A percentile compares a stretch with the other conserved stretches of the same genome.
Evolutionary conservation across 2,113 vertebrate genomes (phyloP).

Genomic region (Ailuropoda melanoleuca): DNA sequence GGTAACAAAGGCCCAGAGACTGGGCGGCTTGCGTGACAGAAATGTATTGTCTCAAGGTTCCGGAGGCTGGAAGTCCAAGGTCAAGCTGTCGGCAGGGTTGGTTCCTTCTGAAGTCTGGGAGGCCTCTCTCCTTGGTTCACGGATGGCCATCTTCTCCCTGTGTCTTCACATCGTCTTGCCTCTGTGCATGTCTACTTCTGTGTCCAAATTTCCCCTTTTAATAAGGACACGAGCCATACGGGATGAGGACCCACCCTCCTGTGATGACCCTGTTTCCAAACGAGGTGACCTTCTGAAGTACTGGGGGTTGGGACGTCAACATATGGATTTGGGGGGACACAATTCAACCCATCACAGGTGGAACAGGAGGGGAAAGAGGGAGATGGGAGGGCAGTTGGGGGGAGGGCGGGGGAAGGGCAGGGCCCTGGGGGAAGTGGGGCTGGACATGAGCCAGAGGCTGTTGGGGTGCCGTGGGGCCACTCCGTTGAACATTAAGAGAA

Average conservation of each 20-base stretch:
- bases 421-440: not conserved
- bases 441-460: not conserved
- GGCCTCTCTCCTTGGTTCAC: not conserved
- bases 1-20: not conserved
- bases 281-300: not conserved
- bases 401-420: accelerated
- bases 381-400: too few species aligned
- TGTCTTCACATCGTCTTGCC: not conserved
- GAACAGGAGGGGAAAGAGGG: accelerated
- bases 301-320: not conserved
- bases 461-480: not conserved
- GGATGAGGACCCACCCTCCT: not conserved
- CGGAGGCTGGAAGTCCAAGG: not conserved
- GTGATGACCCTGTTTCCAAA: not conserved
- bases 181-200: not conserved
- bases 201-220: not conserved
- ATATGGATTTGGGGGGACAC: too few species aligned
- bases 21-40: not conserved
- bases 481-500: not conserved
- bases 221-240: not conserved
- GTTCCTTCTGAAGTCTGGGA: not conserved
- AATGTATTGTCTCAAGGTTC: too few species aligned
- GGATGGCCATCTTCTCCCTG: not conserved
- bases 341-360: not conserved
- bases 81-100: not conserved